Evolutionary conservation across 2,888 invertebrate species (phyloP), one percentile per base, ranked within the genome.

Genomic region (Ormyrus labotus): DNA sequence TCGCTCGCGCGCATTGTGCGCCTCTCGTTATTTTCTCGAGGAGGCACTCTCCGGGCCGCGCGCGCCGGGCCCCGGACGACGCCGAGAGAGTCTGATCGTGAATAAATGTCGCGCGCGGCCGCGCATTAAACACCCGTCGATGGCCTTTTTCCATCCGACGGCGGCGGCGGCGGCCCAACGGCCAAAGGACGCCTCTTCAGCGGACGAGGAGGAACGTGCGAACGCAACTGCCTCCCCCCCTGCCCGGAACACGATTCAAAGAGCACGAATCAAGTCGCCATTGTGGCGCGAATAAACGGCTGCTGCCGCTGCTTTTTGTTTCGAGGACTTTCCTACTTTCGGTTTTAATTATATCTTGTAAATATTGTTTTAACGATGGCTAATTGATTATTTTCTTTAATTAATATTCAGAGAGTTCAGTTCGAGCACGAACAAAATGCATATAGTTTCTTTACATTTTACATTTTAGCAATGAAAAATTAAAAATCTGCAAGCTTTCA

Each of bases 31-130:
- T 74, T 53, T 53, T 2, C 7, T 19, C 19, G 19, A 13, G n/a
- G 2, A 11, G 51, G 45, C 61, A 45, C 19, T 19, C 19, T 19
- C 64, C 50, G 64, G 77, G 77, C 55, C 69, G 61, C 55, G n/a
- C 19, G 13, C 13, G 13, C 13, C 13, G 61, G 45, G n/a, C 10
- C 65, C 61, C 60, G 63, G 55, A 9, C 68, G 64, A 50, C 58
- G 75, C 60, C 69, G n/a, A 57, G 10, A 57, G 10, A 4, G 73
- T 84, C 82, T 81, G 83, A 84, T 85, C 83, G 81, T 84, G 86
- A 87, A 87, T 87, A 87, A 53, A 71, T 74, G 19, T 65, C 50
- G 77, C 67, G 61, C 45, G 64, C 34, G 57, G 81, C 61, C 45
- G 63, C 55, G 47, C 76, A 76, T 76, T 79, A 73, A 73, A 50